Evolutionary conservation across 2,888 invertebrate genomes (phyloP).

Genomic region (Chymomyza amoena): DNA sequence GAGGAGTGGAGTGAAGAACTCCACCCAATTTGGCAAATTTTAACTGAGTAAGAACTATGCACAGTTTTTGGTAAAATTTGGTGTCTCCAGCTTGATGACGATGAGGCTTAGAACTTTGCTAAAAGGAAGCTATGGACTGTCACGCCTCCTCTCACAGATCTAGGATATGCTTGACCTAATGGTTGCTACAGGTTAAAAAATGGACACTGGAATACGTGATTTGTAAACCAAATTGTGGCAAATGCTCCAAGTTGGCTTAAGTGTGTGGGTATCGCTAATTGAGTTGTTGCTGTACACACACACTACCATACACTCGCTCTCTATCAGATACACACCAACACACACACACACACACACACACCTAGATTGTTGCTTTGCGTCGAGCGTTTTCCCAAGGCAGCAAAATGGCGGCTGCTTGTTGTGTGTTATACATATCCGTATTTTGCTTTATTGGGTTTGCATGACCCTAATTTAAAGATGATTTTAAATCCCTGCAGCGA

Average conservation of each 20-base stretch:
- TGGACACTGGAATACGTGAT: conserved; percentile 48
- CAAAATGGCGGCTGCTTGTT: neutral
- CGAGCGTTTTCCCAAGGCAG: neutral
- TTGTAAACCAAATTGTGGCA: conserved; percentile 56
- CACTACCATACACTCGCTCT: conserved; percentile 11
- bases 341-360: neutral
- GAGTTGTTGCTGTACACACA: conserved; percentile 34
- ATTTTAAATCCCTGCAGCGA: conserved; percentile 69
- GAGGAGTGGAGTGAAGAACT: too few species aligned
- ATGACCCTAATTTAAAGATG: conserved; percentile 72
- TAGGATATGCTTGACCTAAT: too few species aligned
- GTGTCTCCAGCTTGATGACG: too few species aligned
- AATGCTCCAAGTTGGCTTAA: neutral
- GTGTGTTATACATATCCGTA: neutral
- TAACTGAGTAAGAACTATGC: too few species aligned
- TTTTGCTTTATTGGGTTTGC: conserved; percentile 66
- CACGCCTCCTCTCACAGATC: too few species aligned
- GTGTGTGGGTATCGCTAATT: conserved; percentile 28
- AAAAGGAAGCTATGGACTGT: too few species aligned
- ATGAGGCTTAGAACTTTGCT: too few species aligned
- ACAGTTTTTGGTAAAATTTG: too few species aligned
- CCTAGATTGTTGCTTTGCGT: neutral
- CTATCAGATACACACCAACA: neutral
- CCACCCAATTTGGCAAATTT: too few species aligned
- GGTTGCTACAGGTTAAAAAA: neutral